Evolutionary conservation across 2,797 vertebrate genomes (phyloP).

Genomic region (Artibeus jamaicensis): DNA sequence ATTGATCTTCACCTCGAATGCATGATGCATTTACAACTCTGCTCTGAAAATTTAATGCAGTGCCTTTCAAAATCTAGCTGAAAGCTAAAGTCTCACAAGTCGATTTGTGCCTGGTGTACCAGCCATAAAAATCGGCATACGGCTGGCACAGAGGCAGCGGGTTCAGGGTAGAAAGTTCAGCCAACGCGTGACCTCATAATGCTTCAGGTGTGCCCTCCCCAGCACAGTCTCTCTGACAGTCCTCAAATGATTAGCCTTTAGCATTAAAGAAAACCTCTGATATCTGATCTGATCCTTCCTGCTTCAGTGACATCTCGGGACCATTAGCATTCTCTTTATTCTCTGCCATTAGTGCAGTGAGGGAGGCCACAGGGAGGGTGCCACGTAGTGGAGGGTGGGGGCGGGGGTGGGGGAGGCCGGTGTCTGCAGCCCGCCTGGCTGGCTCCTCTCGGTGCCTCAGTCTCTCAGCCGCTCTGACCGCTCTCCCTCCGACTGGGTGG

Average conservation of each 20-base stretch:
- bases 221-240: neutral
- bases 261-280: conserved; percentile 2
- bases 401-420: neutral
- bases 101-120: conserved; percentile 15
- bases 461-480: neutral
- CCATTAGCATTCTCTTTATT: neutral
- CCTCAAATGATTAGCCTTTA: conserved; percentile 2
- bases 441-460: rapidly evolving
- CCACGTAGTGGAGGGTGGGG: neutral
- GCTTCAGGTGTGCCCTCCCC: neutral
- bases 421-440: neutral
- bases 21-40: neutral
- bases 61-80: neutral
- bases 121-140: neutral
- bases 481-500: neutral
- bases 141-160: neutral
- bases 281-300: neutral
- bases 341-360: neutral
- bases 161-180: neutral
- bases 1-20: neutral
- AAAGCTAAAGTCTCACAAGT: neutral
- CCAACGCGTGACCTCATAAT: neutral
- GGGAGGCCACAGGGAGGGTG: neutral
- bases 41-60: neutral
- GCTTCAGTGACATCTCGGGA: neutral